These are phyloP conservation scores for Entomyzon cyanotis DNA, from an alignment of 2,113 vertebrate genomes.

Conservation along the genomic window DNA sequence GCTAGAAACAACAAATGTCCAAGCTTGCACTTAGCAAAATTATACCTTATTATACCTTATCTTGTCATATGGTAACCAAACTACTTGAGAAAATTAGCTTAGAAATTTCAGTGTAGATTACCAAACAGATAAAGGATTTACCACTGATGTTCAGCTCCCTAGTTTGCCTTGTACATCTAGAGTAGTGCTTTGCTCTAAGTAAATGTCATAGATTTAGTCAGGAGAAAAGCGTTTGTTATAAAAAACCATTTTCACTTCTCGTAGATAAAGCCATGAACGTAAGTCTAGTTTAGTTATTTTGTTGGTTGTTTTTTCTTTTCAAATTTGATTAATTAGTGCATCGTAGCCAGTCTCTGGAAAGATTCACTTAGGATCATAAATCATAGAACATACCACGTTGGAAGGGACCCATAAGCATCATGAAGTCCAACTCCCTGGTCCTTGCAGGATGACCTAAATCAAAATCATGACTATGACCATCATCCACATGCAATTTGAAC, in stretches of 20 bases:
- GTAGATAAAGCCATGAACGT: not conserved
- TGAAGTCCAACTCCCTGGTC: not conserved
- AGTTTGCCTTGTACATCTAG: not conserved
- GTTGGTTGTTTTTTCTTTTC: not conserved
- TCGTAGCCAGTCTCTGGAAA: not conserved
- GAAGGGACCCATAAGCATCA: not conserved
- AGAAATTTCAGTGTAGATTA: not conserved
- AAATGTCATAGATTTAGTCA: slow-evolving; percentile 15
- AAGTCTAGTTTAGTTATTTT: not conserved
- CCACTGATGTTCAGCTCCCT: not conserved
- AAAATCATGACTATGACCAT: not conserved
- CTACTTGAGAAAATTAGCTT: slow-evolving; percentile 44
- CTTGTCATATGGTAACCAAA: not conserved
- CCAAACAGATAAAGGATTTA: slow-evolving; percentile 14
- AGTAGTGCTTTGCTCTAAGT: not conserved
- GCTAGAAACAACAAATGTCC: not conserved
- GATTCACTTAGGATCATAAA: not conserved
- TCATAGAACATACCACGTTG: not conserved
- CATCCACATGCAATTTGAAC: not conserved
- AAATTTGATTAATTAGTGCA: not conserved
- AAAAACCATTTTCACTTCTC: not conserved
- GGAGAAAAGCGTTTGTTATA: not conserved
- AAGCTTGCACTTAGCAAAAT: slow-evolving; percentile 32
- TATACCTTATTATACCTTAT: slow-evolving; percentile 1
- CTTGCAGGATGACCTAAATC: accelerated